Evolutionary conservation across 2,113 vertebrate genomes (phyloP).

Genomic region (Tetrax tetrax): DNA sequence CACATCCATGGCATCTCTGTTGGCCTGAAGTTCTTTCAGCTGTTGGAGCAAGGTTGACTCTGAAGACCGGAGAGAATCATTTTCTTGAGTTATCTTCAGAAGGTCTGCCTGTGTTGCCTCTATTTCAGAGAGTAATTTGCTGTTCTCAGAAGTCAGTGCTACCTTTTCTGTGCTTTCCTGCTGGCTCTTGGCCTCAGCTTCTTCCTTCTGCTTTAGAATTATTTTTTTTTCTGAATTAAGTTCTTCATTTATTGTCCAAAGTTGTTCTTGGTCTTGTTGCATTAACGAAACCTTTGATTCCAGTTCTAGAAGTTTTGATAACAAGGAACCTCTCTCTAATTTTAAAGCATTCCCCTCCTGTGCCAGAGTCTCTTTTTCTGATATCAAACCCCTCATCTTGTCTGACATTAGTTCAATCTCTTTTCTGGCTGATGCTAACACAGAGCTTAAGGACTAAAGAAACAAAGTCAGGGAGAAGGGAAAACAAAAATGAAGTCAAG

Average conservation of each 20-base stretch:
- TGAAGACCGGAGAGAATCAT: constrained; percentile 64
- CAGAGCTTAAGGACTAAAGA: constrained; percentile 90
- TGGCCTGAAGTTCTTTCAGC: constrained; percentile 75
- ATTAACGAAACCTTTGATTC: constrained; percentile 74
- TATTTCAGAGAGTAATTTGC: constrained; percentile 70
- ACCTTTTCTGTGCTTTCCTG: constrained; percentile 69
- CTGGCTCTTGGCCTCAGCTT: constrained; percentile 68
- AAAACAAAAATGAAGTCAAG: constrained; percentile 81
- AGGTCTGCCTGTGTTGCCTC: constrained; percentile 67
- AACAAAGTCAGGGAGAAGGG: constrained; percentile 80
- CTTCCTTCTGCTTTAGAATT: constrained; percentile 74
- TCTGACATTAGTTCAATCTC: constrained; percentile 87
- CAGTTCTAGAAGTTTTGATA: constrained; percentile 78
- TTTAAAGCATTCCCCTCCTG: constrained; percentile 81
- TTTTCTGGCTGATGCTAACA: constrained; percentile 90
- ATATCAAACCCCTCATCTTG: constrained; percentile 85
- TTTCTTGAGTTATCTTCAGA: constrained; percentile 74
- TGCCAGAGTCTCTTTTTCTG: constrained; percentile 82
- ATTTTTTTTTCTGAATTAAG: constrained; percentile 74
- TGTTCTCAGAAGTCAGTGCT: constrained; percentile 67
- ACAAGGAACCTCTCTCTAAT: constrained; percentile 79
- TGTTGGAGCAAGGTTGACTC: constrained; percentile 56
- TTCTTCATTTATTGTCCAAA: constrained; percentile 76
- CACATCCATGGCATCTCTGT: constrained; percentile 55
- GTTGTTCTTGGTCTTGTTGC: constrained; percentile 73